Base-by-base conservation (phyloP, 92 coral and sea anemone species). In the Siderastrea siderea region DNA sequence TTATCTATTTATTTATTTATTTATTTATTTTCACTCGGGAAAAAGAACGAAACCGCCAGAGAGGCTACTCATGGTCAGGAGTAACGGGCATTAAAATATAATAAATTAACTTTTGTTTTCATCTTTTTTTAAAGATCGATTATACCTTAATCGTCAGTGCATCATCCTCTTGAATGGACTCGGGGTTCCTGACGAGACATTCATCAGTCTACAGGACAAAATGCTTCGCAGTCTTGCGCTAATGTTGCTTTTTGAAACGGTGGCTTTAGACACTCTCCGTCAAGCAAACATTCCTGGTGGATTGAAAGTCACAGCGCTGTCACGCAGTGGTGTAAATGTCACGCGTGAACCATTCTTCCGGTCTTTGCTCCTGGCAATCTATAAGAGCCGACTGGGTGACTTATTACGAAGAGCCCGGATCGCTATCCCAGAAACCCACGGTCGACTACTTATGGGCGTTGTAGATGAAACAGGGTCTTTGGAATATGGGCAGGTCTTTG, bases 121-220 rank as follows among this genome's bases (percentile, higher is more conserved):
- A 3, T 71, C 54, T 8, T 65, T 12, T 7, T 47, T 70, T 70
- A 47, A 19, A 94, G 98, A 93, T 82, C 81, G 77, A 55, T 44
- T 95, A 74, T 96, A 95, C 78, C 92, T 96, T n/a, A 96, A 96
- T 75, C 98, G 98, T 44, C 99, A 96, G 86, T 92, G 98, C 84
- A 93, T 96, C 72, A 95, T 91, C 60, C 96, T 96, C 6, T 88
- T 96, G 86, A 93, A 93, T 58, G 98, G 98, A 43, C 93, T 96
- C 45, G 97, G 95, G 0, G 99, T 96, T 66, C 94, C 96, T 44
- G 98, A 96, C 65, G 96, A 95, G 11, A 75, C 87, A 3, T 95
- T 96, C 59, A 92, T 96, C 60, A 79, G 90, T 47, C 90, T 95
- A 2, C 99, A 96, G 84, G 98, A 96, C 81, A 95, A 89, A 53